Evolutionary conservation across 2,888 invertebrate genomes (phyloP), one percentile per base, ranked within the genome.

Genomic region (Balanococcus diminutus): DNA sequence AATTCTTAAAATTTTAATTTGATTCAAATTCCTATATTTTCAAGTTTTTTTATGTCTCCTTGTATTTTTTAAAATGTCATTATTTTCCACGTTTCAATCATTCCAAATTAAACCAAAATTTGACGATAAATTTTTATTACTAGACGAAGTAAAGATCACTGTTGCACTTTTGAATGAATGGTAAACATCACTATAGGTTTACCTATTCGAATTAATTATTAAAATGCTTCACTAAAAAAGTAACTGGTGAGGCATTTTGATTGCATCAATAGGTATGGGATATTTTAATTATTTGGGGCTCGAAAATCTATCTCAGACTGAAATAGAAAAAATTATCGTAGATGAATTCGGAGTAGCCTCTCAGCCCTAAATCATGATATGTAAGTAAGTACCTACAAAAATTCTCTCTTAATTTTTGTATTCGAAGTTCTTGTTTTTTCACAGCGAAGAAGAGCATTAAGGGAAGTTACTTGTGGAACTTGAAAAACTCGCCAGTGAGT

Each of bases 101-200:
- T n/a, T n/a, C n/a, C n/a, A n/a, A n/a, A n/a, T n/a, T n/a, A n/a
- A n/a, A n/a, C n/a, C n/a, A n/a, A n/a, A n/a, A n/a, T n/a, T n/a
- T n/a, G n/a, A n/a, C n/a, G n/a, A n/a, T n/a, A n/a, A n/a, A n/a
- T n/a, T n/a, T n/a, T n/a, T n/a, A n/a, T n/a, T n/a, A n/a, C n/a
- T n/a, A 93, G 98, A 87, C 91, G 93, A 87, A 95, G 97, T 0
- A 92, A 92, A 81, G 98, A 99, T 90, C 93, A 95, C 90, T 96
- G 98, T 87, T 98, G 98, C 98, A 95, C 94, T 84, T 98, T 98
- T 90, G 93, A 95, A 96, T 96, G 91, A 31, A n/a, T 9, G 1
- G 16, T 2, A 22, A 61, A 22, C 8, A 42, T 61, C 5, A 72
- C 3, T 25, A 28, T 3, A 2, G 31, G 16, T n/a, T n/a, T 46